These are phyloP conservation scores for Podarcis cretensis DNA, from an alignment of 2,113 vertebrate genomes.

Conservation along the genomic window DNA sequence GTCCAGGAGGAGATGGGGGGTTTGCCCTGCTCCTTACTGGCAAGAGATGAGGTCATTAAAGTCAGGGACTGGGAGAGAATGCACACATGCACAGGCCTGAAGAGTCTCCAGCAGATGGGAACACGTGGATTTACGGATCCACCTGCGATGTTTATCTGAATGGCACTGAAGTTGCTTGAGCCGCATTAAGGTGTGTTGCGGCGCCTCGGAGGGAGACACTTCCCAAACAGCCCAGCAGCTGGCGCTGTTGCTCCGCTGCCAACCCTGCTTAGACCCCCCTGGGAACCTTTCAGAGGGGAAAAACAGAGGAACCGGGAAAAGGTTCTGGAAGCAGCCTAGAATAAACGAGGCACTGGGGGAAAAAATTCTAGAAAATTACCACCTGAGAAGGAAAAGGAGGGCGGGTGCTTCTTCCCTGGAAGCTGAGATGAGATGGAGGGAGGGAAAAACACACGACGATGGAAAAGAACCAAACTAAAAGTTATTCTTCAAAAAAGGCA, in stretches of 20 bases:
- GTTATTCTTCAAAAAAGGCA: too few relatives aligned
- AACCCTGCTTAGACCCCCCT: too few relatives aligned
- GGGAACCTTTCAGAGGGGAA: background rate
- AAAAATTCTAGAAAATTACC: too few relatives aligned
- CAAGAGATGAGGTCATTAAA: background rate
- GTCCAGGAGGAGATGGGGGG: background rate
- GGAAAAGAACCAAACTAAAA: background rate
- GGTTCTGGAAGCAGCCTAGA: background rate
- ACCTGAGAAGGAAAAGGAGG: too few relatives aligned
- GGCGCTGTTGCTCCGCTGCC: background rate
- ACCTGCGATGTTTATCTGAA: too few relatives aligned
- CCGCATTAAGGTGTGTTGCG: background rate
- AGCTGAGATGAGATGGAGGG: conserved; percentile 16
- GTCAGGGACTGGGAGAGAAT: too few relatives aligned
- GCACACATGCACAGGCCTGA: background rate
- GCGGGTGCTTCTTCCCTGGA: fast-evolving
- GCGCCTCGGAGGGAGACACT: background rate
- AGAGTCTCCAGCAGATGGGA: background rate
- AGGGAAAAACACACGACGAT: background rate
- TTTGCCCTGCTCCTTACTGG: background rate
- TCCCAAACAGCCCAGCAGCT: background rate
- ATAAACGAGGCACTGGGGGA: too few relatives aligned
- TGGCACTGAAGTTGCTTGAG: background rate
- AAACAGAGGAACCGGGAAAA: background rate
- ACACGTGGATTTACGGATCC: background rate